Base-by-base conservation (phyloP, 2,888 invertebrate genomes). In the Rhodophaea formosa region DNA sequence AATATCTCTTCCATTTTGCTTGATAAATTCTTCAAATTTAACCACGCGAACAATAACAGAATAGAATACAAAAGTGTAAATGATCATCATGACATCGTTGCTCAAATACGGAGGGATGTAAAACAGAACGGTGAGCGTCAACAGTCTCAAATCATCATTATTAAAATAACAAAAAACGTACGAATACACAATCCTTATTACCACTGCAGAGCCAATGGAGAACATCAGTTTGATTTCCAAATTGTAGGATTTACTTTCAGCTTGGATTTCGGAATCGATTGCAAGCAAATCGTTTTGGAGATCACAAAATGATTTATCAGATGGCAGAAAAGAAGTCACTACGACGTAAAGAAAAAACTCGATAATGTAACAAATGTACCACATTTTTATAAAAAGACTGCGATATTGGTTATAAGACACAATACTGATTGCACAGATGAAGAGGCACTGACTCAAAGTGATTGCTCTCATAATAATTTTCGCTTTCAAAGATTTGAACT, bases 11-110 rank as follows among this genome's bases (percentile, higher is more conserved):
- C 42, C 39, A 7, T 29, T 51, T 14, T 53, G 58, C 15, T 51
- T 39, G 0, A 62, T 15, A 8, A 57, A 35, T 0, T 43, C 15
- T 8, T 53, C 57, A 1, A 64, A 53, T 10, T 49, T 55, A 17
- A 53, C 57, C 35, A 64, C 30, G 0, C 62, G 58, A 17, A 56
- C 55, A 52, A 49, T 49, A 0, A 61, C 52, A 23, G 57, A 55
- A 8, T 62, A 59, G n/a, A 61, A 58, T 1, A 45, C 29, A 8
- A 59, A 52, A 15, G 43, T 58, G 23, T 32, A 57, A 7, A 58
- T 17, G 1, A 58, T 16, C n/a, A 59, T 35, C 2, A 53, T 46
- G 0, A 62, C 23, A 29, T 64, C 62, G 3, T 42, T 39, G 16
- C 47, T 49, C 10, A 56, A 12, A 47, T 39, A 47, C 8, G 47